Evolutionary conservation across 2,888 invertebrate genomes (phyloP).

Genomic region (Halictus ligatus): DNA sequence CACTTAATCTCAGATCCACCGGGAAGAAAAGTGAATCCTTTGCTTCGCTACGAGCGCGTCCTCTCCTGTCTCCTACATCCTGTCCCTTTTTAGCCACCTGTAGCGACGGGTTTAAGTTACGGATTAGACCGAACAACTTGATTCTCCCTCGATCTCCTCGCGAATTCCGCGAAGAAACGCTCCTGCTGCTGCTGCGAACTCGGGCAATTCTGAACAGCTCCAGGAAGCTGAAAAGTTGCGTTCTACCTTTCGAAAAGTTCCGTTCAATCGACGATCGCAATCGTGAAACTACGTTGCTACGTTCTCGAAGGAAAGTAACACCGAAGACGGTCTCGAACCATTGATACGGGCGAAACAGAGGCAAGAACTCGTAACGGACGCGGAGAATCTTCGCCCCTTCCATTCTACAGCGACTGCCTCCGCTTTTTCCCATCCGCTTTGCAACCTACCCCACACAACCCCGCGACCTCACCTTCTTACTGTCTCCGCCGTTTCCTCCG

Average conservation of each 20-base stretch:
- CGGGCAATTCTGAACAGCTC: neutral
- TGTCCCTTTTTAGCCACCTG: neutral
- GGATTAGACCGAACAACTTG: neutral
- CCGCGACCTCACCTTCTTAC: constrained; percentile 54
- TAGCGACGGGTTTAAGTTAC: neutral
- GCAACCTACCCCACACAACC: neutral
- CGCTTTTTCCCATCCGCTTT: constrained; percentile 20
- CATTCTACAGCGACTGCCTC: constrained; percentile 13
- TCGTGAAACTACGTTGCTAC: neutral
- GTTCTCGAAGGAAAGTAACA: constrained; percentile 8
- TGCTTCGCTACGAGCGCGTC: constrained; percentile 8
- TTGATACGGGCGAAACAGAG: neutral
- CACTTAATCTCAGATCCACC: constrained; percentile 27
- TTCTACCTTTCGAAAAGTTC: neutral
- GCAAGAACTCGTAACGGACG: constrained; percentile 14
- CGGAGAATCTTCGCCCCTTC: neutral
- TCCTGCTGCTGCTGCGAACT: neutral
- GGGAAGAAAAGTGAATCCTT: constrained; percentile 31
- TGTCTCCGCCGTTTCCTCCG: constrained; percentile 32
- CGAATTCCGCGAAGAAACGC: neutral
- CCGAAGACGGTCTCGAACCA: neutral
- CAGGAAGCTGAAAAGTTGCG: neutral
- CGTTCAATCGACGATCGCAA: neutral
- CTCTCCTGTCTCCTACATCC: constrained; percentile 12
- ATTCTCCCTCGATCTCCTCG: neutral